phyloP scores from a whole-genome alignment of 2,797 vertebrate species.

The Sus cebifrons region DNA sequence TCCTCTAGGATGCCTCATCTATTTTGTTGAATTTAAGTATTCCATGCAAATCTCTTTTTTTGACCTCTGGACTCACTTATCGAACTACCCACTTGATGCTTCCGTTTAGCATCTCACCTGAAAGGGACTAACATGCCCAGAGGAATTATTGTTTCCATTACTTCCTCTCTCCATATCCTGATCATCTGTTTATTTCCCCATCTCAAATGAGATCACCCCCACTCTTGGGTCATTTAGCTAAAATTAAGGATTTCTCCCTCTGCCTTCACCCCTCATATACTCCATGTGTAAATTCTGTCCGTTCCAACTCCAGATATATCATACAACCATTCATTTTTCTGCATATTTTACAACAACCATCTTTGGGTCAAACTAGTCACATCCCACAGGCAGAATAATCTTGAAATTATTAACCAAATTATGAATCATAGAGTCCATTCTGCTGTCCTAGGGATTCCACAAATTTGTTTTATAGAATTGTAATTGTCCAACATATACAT shows the following conservation, averaged over 20 bases:
- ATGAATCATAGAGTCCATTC: neutral
- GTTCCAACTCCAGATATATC: neutral
- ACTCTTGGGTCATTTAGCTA: neutral
- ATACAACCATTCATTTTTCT: neutral
- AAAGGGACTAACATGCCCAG: neutral
- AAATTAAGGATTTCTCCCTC: neutral
- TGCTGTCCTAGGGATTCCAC: neutral
- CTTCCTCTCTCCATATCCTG: neutral
- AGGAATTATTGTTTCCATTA: neutral
- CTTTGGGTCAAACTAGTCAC: neutral
- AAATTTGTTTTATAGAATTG: neutral
- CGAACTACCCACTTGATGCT: rapidly evolving
- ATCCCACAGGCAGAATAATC: neutral
- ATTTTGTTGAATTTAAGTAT: neutral
- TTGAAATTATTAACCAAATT: neutral
- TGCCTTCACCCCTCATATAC: neutral
- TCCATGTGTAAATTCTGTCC: neutral
- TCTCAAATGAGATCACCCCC: neutral
- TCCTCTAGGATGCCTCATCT: neutral
- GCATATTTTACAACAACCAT: neutral
- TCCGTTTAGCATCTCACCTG: neutral
- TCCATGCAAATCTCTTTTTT: neutral
- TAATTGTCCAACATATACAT: neutral
- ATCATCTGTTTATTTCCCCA: neutral
- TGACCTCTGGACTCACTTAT: neutral